Percentiles rank a stretch among this genome's conserved stretches.
Evolutionary conservation across 2,797 vertebrate genomes (phyloP).

Genomic region (Pipistrellus pygmaeus): DNA sequence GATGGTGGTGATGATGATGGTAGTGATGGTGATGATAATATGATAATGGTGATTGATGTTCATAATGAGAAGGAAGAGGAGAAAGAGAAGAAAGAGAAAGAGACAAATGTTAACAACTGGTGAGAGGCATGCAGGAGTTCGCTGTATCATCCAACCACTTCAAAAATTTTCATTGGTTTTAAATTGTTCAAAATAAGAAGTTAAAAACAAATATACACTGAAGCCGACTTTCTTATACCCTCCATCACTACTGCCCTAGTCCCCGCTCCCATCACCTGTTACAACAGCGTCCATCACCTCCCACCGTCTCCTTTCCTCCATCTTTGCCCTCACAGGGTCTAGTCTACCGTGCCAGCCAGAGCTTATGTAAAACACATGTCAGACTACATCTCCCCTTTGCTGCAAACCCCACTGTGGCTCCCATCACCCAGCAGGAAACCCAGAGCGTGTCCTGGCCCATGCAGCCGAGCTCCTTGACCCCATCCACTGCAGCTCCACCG

Average conservation of each 20-base stretch:
- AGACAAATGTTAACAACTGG: background rate
- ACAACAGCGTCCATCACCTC: no score
- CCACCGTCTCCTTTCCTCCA: background rate
- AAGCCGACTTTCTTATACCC: background rate
- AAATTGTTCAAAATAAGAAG: background rate
- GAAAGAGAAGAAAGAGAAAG: background rate
- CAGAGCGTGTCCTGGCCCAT: rapidly evolving
- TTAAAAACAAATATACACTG: background rate
- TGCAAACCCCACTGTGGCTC: background rate
- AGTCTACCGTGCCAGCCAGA: background rate
- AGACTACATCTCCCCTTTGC: background rate
- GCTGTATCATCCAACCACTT: background rate
- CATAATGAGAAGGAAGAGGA: background rate
- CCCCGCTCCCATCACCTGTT: background rate
- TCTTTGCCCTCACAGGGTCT: background rate
- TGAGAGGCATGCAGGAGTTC: background rate
- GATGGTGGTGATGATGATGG: background rate
- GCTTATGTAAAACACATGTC: background rate
- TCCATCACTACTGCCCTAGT: background rate
- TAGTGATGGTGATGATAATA: no score
- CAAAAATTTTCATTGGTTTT: background rate
- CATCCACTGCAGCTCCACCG: rapidly evolving
- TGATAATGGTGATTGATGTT: background rate
- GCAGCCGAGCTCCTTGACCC: background rate
- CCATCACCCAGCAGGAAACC: background rate